Evolutionary conservation across 2,113 vertebrate genomes (phyloP).

Genomic region (Chrysemys picta): DNA sequence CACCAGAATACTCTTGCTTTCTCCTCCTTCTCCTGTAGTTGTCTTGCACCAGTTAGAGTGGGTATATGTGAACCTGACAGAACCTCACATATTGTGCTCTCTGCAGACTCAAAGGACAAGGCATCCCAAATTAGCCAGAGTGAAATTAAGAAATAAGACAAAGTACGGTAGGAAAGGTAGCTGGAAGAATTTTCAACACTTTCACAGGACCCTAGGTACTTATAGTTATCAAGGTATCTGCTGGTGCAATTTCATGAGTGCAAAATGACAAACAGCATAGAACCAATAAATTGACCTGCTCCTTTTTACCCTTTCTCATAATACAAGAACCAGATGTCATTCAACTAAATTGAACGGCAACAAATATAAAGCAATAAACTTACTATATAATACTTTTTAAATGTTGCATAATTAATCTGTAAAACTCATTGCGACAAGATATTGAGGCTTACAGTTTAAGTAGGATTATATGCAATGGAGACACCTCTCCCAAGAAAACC

Average conservation of each 20-base stretch:
- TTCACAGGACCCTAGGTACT: not conserved
- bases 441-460: not conserved
- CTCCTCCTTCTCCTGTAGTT: not conserved
- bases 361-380: not conserved
- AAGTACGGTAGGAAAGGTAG: not conserved
- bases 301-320: not conserved
- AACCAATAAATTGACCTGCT: not conserved
- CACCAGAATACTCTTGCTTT: not conserved
- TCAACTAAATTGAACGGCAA: not conserved
- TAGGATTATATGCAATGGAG: not conserved
- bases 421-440: not conserved
- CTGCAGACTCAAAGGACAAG: not conserved
- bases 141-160: not conserved
- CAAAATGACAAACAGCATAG: not conserved
- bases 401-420: not conserved
- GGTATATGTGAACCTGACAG: not conserved
- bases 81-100: not conserved
- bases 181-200: not conserved
- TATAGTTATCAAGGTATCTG: not conserved
- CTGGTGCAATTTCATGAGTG: not conserved
- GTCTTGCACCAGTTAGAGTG: not conserved
- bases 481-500: not conserved
- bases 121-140: not conserved
- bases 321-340: not conserved
- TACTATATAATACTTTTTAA: not conserved